phyloP scores from a whole-genome alignment of 2,888 invertebrate genomes.

The Liposcelis brunnea region DNA sequence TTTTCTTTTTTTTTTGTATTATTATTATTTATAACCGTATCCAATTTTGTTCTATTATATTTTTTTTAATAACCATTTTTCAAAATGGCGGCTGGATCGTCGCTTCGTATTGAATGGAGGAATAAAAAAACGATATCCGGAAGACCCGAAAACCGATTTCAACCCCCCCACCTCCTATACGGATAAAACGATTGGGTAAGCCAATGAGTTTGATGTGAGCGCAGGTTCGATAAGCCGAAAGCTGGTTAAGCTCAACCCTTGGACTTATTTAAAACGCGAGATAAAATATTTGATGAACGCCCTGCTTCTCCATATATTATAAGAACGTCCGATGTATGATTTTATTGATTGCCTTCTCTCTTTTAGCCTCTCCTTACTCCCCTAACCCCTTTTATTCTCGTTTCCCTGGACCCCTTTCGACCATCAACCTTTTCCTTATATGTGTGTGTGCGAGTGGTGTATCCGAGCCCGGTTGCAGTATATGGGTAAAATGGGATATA shows the following conservation, averaged over 20 bases:
- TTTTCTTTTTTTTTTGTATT: not conserved
- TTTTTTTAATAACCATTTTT: conserved; percentile 5
- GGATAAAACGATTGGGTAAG: no score
- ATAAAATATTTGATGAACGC: conserved; percentile 1
- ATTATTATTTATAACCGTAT: conserved; percentile 3
- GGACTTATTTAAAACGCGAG: no score
- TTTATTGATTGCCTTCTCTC: conserved; percentile 7
- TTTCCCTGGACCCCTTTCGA: no score
- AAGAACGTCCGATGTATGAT: conserved; percentile 5
- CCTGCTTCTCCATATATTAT: conserved; percentile 7
- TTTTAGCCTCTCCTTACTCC: not conserved
- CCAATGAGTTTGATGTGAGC: no score
- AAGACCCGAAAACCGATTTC: conserved; percentile 4
- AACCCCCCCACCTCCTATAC: no score
- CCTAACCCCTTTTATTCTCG: no score
- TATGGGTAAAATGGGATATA: no score
- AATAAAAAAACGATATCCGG: not conserved
- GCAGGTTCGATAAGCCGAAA: no score
- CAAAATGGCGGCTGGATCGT: not conserved
- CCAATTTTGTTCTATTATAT: conserved; percentile 6
- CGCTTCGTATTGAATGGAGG: conserved; percentile 1
- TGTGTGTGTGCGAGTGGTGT: no score
- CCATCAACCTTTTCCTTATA: no score
- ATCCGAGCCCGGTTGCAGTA: no score
- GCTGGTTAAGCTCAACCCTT: no score